These are phyloP conservation scores for Acrobeloides nanus DNA, from an alignment of 2,888 invertebrate genomes.

Conservation along the genomic window DNA sequence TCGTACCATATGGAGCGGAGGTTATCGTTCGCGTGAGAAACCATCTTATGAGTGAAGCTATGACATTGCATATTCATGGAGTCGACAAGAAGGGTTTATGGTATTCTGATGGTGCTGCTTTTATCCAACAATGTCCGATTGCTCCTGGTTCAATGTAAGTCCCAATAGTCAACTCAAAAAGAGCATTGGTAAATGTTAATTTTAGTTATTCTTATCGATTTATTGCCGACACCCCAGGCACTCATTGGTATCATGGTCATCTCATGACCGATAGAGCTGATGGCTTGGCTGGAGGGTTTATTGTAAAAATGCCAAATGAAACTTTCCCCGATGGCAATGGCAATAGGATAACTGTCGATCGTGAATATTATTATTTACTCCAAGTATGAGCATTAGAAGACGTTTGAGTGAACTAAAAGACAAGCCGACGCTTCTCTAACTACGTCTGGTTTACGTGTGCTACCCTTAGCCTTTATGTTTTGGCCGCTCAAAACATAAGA, in stretches of 20 bases:
- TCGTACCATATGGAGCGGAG: constrained; percentile 39
- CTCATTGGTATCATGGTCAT: constrained; percentile 42
- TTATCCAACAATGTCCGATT: constrained; percentile 48
- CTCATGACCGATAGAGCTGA: constrained; percentile 45
- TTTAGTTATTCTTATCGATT: constrained; percentile 41
- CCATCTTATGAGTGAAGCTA: constrained; percentile 31
- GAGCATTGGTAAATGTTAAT: constrained; percentile 3
- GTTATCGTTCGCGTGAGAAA: constrained; percentile 40
- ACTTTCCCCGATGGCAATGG: constrained; percentile 11
- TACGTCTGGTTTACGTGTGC: constrained; percentile 1
- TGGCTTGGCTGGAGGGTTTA: constrained; percentile 42
- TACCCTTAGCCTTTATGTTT: neutral
- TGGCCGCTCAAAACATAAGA: too few relatives aligned
- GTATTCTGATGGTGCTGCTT: constrained; percentile 45
- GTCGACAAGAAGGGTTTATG: constrained; percentile 43
- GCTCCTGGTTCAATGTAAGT: constrained; percentile 23
- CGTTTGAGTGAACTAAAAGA: neutral
- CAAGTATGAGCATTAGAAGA: constrained; percentile 31
- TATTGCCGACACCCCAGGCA: constrained; percentile 45
- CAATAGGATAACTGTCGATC: constrained; percentile 6
- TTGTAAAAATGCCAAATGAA: constrained; percentile 15
- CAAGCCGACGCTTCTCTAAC: neutral
- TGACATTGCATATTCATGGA: constrained; percentile 47
- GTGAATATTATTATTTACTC: constrained; percentile 39
- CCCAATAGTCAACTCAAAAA: neutral